A percentile compares a stretch with the other conserved stretches of the same genome.
Conservation (phyloP, 1,140 invertebrate species). For the Himalopsyche phryganea region DNA sequence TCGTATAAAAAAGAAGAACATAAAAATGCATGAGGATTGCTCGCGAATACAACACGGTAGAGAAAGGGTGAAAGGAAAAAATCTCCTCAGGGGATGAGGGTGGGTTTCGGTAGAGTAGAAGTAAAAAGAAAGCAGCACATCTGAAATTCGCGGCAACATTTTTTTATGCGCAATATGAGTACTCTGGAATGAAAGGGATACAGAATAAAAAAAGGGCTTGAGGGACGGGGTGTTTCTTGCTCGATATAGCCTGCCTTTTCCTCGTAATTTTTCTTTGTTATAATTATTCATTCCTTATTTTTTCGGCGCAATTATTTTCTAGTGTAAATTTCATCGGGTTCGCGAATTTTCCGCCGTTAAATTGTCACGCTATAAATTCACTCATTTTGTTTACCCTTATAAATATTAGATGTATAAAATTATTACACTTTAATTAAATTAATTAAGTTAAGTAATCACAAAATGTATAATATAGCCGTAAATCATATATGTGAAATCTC, state of each 20-base stretch:
- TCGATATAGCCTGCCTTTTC: conserved; percentile 14
- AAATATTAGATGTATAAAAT: too few relatives aligned
- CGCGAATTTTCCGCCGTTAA: conserved; percentile 10
- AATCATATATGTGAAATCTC: too few relatives aligned
- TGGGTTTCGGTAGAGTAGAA: conserved; percentile 11
- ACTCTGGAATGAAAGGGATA: conserved; percentile 29
- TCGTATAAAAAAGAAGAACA: conserved; percentile 57
- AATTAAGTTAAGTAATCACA: too few relatives aligned
- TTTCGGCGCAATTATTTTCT: neutral
- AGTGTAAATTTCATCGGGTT: neutral
- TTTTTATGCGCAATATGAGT: conserved; percentile 33
- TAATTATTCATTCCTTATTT: conserved; percentile 22
- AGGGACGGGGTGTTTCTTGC: conserved; percentile 9
- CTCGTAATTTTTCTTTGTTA: conserved; percentile 26
- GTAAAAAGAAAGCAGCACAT: conserved; percentile 26
- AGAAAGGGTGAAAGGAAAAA: conserved; percentile 49
- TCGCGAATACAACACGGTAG: conserved; percentile 42
- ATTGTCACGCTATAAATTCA: too few relatives aligned
- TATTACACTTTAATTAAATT: too few relatives aligned
- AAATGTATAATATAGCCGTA: too few relatives aligned
- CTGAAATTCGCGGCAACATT: conserved; percentile 33
- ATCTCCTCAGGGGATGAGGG: conserved; percentile 22
- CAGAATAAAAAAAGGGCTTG: conserved; percentile 17
- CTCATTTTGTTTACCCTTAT: too few relatives aligned
- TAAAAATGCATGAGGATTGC: conserved; percentile 58